Conservation (phyloP, 2,888 invertebrate species). For the Periphyllus acericola region DNA sequence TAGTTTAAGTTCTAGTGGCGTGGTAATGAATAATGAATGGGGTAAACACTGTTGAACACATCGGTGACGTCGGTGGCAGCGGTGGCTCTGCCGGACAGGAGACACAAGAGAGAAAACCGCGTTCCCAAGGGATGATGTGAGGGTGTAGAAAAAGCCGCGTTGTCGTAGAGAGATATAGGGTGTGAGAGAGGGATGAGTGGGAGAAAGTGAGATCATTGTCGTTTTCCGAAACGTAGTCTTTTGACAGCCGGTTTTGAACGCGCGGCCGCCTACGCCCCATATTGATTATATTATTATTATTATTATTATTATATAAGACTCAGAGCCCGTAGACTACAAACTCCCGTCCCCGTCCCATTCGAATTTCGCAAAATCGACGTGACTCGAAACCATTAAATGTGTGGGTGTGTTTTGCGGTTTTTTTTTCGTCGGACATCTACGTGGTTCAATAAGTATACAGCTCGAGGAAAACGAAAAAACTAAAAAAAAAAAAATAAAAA, state of each 20-base stretch:
- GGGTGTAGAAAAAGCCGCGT: not conserved
- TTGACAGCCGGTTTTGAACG: slow-evolving; percentile 22
- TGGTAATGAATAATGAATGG: slow-evolving; percentile 18
- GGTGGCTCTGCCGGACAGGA: not conserved
- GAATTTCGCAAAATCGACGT: slow-evolving; percentile 40
- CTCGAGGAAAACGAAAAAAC: not conserved
- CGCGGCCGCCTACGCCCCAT: not conserved
- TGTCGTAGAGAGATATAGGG: too few species aligned
- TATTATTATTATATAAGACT: slow-evolving; percentile 8
- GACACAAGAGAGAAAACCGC: not conserved
- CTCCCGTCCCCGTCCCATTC: not conserved
- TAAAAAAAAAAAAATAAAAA: not conserved
- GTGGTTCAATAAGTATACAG: not conserved
- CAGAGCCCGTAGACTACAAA: too few species aligned
- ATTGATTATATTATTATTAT: slow-evolving; percentile 30
- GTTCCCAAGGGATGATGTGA: not conserved
- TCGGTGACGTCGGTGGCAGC: not conserved
- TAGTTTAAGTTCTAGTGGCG: not conserved
- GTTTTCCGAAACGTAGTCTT: not conserved
- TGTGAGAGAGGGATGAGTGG: too few species aligned
- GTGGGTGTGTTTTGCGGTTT: not conserved
- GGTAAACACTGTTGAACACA: slow-evolving; percentile 27
- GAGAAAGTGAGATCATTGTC: slow-evolving; percentile 1
- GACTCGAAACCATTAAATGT: slow-evolving; percentile 44
- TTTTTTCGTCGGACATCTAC: slow-evolving; percentile 20